Percentiles rank a stretch among this genome's conserved stretches.
Evolutionary conservation across 2,888 invertebrate species (phyloP).

Genomic region (Hyposoter didymator): DNA sequence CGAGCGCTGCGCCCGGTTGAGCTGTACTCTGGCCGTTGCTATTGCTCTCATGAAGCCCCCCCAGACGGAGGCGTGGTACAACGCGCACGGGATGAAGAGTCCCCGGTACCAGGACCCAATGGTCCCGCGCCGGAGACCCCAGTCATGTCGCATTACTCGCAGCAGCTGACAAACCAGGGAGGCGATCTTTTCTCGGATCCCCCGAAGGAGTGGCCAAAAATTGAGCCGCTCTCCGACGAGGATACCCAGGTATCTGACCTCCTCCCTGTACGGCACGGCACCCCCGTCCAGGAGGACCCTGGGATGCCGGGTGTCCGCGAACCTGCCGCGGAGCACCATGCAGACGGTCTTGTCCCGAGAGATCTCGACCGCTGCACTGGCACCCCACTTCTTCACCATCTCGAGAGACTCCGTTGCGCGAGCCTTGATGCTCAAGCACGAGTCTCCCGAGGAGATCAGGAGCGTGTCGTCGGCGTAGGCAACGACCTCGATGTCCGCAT

Average conservation of each 20-base stretch:
- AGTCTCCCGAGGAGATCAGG: constrained; percentile 6
- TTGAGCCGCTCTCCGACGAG: not conserved
- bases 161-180: constrained; percentile 36
- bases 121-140: constrained; percentile 31
- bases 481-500: not conserved
- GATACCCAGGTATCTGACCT: constrained; percentile 2
- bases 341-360: constrained; percentile 24
- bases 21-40: not conserved
- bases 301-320: constrained; percentile 7
- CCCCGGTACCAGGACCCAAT: constrained; percentile 29
- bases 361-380: constrained; percentile 3
- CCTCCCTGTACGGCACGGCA: not conserved
- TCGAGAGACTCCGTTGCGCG: constrained; percentile 11
- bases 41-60: not conserved
- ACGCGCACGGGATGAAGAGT: not conserved
- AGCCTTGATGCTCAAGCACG: not conserved
- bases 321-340: constrained; percentile 11
- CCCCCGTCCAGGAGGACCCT: constrained; percentile 18
- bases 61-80: not conserved
- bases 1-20: constrained; percentile 40
- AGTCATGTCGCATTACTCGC: constrained; percentile 37
- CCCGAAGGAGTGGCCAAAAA: not conserved
- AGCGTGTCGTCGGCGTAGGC: not conserved
- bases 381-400: constrained; percentile 21
- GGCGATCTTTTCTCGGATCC: constrained; percentile 4